These are phyloP conservation scores for Sphyrna mokarran DNA, from an alignment of 2,113 vertebrate genomes.

Conservation along the genomic window DNA sequence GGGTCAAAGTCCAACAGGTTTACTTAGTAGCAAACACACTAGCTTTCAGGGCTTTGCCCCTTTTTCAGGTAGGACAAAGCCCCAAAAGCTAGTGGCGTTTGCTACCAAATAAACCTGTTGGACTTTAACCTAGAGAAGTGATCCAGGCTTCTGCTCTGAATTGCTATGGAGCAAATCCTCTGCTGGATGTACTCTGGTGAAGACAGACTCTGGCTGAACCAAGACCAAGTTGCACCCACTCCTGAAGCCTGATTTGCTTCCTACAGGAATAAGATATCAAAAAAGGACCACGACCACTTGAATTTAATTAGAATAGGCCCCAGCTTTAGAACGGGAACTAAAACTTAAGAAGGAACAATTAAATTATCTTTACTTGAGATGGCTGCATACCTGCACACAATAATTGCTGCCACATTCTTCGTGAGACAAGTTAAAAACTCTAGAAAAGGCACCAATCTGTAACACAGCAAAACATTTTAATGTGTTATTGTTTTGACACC, in stretches of 20 bases:
- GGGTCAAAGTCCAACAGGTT: too few relatives aligned
- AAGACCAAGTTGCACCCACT: neutral
- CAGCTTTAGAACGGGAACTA: neutral
- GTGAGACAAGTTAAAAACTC: neutral
- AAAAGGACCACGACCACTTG: neutral
- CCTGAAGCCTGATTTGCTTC: neutral
- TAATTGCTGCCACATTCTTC: slow-evolving; percentile 15
- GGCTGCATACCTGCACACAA: slow-evolving; percentile 32
- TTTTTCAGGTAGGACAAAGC: too few relatives aligned
- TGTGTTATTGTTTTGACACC: neutral
- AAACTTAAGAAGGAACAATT: neutral
- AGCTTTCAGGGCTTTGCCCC: too few relatives aligned
- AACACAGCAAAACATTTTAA: neutral
- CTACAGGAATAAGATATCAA: neutral
- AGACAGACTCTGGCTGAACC: too few relatives aligned
- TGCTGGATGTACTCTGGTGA: too few relatives aligned
- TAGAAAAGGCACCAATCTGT: neutral
- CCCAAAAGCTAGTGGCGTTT: too few relatives aligned
- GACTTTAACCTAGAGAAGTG: too few relatives aligned
- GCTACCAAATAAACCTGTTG: too few relatives aligned
- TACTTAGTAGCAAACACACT: too few relatives aligned
- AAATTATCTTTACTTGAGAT: neutral
- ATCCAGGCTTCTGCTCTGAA: too few relatives aligned
- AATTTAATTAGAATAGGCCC: neutral
- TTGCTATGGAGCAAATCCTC: neutral